These are phyloP conservation scores for Miichthys miiuy DNA, from an alignment of 2,797 vertebrate species.

Conservation along the genomic window DNA sequence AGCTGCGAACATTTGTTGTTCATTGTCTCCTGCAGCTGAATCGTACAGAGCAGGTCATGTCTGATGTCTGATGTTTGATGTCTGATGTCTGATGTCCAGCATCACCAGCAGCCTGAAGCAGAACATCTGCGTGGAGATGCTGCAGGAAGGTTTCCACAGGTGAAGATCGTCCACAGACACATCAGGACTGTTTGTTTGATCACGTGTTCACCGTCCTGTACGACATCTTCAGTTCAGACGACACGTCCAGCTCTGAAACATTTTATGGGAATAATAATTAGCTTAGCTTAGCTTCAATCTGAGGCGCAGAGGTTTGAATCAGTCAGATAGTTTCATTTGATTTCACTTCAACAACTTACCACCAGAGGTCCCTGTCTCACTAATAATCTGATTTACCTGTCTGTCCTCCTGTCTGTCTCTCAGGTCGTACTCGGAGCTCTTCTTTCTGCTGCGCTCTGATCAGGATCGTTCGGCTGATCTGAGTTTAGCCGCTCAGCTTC, in stretches of 20 bases:
- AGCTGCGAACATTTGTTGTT: background rate
- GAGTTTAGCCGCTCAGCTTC: conserved; percentile 69
- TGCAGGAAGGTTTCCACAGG: conserved; percentile 88
- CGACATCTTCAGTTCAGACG: no score
- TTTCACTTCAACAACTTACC: background rate
- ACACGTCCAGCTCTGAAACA: no score
- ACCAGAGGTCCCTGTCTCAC: background rate
- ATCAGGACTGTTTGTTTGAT: no score
- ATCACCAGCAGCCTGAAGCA: conserved; percentile 88
- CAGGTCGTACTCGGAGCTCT: conserved; percentile 83
- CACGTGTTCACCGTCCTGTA: no score
- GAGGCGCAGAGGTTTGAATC: background rate
- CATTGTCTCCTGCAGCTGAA: no score
- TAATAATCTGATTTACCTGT: no score
- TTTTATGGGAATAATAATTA: no score
- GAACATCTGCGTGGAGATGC: conserved; percentile 90
- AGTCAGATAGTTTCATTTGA: background rate
- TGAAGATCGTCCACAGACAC: conserved; percentile 35
- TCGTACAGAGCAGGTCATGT: no score
- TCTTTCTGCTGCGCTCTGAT: conserved; percentile 82
- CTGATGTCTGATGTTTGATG: no score
- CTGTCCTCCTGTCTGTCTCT: background rate
- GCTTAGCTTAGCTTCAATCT: background rate
- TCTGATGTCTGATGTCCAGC: conserved; percentile 69
- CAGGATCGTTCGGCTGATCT: conserved; percentile 78